Percentiles rank a stretch among this genome's conserved stretches.
Evolutionary conservation across 92 coral and sea anemone species (phyloP).

Genomic region (Porites rus): DNA sequence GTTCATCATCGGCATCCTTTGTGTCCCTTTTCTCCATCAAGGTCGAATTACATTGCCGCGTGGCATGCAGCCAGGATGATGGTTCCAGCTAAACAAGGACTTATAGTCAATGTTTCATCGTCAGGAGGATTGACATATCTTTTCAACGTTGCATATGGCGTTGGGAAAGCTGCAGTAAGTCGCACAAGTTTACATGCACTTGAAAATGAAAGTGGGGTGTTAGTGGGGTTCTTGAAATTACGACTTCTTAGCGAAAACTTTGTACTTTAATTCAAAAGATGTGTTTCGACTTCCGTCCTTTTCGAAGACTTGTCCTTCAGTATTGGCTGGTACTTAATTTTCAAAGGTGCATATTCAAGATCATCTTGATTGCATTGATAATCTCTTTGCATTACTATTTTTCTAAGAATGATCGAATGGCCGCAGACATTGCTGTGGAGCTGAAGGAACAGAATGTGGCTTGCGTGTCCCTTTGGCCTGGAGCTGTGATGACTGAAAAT

Average conservation of each 20-base stretch:
- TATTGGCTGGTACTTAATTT: too few species aligned
- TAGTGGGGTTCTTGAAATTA: too few species aligned
- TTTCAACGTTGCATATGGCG: constrained; percentile 89
- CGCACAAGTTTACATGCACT: not conserved
- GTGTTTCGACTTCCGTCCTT: too few species aligned
- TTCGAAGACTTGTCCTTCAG: too few species aligned
- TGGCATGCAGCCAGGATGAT: constrained; percentile 85
- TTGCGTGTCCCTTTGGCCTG: constrained; percentile 92
- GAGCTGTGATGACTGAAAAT: constrained; percentile 79
- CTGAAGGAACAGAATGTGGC: constrained; percentile 81
- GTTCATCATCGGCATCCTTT: too few species aligned
- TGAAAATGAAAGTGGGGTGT: not conserved
- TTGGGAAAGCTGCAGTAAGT: constrained; percentile 95
- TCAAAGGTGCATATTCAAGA: not conserved
- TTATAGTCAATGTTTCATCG: constrained; percentile 89
- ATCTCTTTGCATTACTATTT: not conserved
- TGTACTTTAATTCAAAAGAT: too few species aligned
- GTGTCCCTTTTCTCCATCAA: not conserved
- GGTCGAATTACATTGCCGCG: constrained; percentile 88
- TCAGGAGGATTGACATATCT: constrained; percentile 78
- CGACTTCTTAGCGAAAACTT: too few species aligned
- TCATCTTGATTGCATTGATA: not conserved
- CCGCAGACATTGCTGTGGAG: constrained; percentile 93
- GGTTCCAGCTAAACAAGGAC: constrained; percentile 90
- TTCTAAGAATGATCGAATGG: constrained; percentile 88